phyloP scores from a whole-genome alignment of 2,888 invertebrate species.

The Diploptera punctata region DNA sequence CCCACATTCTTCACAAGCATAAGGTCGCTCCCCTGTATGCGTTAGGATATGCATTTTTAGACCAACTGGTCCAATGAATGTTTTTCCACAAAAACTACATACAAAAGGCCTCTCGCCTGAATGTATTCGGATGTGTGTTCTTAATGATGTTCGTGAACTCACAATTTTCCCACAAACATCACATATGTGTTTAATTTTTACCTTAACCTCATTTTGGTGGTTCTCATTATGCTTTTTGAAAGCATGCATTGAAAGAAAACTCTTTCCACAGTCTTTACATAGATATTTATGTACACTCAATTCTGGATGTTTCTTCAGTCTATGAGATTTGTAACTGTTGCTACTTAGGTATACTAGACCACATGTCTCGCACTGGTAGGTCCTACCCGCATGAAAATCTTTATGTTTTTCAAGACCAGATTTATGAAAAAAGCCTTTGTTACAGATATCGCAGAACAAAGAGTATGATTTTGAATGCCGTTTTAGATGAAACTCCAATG shows the following conservation, averaged over 20 bases:
- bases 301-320: too few relatives aligned
- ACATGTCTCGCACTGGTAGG: too few relatives aligned
- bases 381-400: background rate
- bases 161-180: slow-evolving; percentile 67
- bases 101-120: slow-evolving; percentile 54
- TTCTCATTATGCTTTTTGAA: slow-evolving; percentile 45
- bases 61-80: background rate
- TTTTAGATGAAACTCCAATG: background rate
- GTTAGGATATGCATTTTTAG: background rate
- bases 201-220: slow-evolving; percentile 51
- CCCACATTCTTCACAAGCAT: slow-evolving; percentile 50
- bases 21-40: slow-evolving; percentile 30
- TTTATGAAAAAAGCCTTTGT: background rate
- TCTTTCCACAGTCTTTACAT: slow-evolving; percentile 12
- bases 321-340: too few relatives aligned
- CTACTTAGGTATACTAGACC: too few relatives aligned
- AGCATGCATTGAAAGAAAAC: slow-evolving; percentile 51
- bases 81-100: slow-evolving; percentile 46
- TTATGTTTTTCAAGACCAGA: background rate
- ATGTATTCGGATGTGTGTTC: slow-evolving; percentile 66
- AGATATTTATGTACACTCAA: too few relatives aligned
- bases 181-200: slow-evolving; percentile 64
- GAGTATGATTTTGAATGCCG: background rate
- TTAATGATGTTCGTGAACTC: slow-evolving; percentile 64
- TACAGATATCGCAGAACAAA: background rate